Conservation (phyloP, 1,140 invertebrate species). For the Coenobita brevimanus region DNA sequence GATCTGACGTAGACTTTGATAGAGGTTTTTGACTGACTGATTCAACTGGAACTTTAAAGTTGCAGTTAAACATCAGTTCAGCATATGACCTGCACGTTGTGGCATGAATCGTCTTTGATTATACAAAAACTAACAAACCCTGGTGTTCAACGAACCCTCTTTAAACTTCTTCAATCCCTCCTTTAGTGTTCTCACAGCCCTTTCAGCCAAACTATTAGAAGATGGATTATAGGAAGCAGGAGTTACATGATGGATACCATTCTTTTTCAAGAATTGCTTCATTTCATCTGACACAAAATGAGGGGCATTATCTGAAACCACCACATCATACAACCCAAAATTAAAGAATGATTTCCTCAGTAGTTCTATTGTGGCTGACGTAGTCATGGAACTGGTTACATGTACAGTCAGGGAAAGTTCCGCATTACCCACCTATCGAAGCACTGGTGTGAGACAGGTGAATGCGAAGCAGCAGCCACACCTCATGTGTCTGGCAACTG, state of each 20-base stretch:
- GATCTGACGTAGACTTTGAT: background rate
- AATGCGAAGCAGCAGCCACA: too few relatives aligned
- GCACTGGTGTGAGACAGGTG: too few relatives aligned
- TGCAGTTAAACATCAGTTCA: background rate
- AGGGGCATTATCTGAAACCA: constrained; percentile 9
- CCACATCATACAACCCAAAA: background rate
- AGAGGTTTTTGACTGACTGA: background rate
- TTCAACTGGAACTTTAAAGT: constrained; percentile 1
- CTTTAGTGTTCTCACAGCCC: constrained; percentile 5
- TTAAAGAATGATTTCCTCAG: background rate
- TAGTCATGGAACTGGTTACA: background rate
- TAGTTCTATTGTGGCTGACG: background rate
- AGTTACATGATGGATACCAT: background rate
- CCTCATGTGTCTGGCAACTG: too few relatives aligned
- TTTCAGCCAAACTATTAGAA: background rate
- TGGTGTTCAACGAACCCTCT: background rate
- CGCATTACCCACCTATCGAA: too few relatives aligned
- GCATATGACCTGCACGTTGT: background rate
- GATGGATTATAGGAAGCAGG: constrained; percentile 6
- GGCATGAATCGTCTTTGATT: background rate
- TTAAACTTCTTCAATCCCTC: constrained; percentile 18
- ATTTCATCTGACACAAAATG: constrained; percentile 1
- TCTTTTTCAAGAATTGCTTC: constrained; percentile 7
- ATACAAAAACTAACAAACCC: background rate
- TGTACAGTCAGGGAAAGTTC: too few relatives aligned